phyloP scores from a whole-genome alignment of 2,797 vertebrate species.

The Eurystomus glaucurus region DNA sequence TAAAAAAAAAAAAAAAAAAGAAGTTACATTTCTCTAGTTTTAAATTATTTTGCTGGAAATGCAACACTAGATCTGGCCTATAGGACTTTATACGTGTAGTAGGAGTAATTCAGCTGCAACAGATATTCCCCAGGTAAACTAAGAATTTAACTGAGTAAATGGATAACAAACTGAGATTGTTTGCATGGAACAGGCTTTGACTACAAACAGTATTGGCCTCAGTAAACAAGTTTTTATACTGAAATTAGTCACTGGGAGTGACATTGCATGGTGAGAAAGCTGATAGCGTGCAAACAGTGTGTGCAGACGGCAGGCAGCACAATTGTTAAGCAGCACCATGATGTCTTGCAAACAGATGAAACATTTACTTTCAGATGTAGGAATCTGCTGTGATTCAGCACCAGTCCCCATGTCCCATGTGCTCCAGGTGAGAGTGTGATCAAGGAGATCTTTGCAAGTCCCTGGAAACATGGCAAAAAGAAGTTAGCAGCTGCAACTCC shows the following conservation, averaged over 20 bases:
- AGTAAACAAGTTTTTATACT: not conserved
- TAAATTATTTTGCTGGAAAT: not conserved
- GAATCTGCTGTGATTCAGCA: not conserved
- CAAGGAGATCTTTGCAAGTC: not conserved
- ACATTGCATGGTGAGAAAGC: not conserved
- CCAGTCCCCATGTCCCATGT: not conserved
- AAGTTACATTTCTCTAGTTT: not conserved
- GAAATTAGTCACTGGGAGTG: not conserved
- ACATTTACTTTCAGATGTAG: not conserved
- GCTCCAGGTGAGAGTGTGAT: not conserved
- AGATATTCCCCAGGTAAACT: not conserved
- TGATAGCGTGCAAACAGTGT: fast-evolving
- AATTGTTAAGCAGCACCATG: not conserved
- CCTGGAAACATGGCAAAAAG: not conserved
- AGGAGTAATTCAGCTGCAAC: not conserved
- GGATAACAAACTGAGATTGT: not conserved
- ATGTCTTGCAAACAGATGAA: not conserved
- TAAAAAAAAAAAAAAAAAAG: not conserved
- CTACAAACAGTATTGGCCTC: not conserved
- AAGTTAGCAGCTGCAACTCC: not conserved
- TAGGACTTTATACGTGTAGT: not conserved
- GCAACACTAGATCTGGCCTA: not conserved
- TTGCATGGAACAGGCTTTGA: not conserved
- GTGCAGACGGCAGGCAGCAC: not conserved
- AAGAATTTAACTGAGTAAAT: not conserved